A percentile compares a stretch with the other conserved stretches of the same genome.
Conservation (phyloP, 2,113 vertebrate species). For the Tychaedon coryphoeus region DNA sequence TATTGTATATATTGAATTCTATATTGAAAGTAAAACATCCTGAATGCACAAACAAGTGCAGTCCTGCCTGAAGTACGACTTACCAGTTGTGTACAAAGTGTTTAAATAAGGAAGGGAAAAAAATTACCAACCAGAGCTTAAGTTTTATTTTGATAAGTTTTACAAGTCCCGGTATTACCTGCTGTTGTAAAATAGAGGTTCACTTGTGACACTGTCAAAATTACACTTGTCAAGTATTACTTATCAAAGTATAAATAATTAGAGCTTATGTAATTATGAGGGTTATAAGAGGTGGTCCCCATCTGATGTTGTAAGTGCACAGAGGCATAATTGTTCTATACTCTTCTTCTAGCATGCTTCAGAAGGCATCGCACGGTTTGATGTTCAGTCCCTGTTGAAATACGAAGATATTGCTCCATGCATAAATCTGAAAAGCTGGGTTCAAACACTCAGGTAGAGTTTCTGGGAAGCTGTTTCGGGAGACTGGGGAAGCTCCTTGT, state of each 20-base stretch:
- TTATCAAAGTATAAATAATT: not conserved
- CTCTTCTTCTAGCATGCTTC: constrained; percentile 84
- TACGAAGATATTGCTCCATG: constrained; percentile 94
- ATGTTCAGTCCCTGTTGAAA: constrained; percentile 87
- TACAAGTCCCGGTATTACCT: not conserved
- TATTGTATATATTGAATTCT: not conserved
- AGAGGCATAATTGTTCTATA: not conserved
- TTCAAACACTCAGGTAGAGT: constrained; percentile 91
- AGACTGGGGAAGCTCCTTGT: not conserved
- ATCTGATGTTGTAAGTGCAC: not conserved
- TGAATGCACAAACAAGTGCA: not conserved
- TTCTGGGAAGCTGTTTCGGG: not conserved
- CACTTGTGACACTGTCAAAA: not conserved
- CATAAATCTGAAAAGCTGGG: constrained; percentile 95
- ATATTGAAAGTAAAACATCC: not conserved
- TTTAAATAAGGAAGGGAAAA: not conserved
- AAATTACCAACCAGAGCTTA: not conserved
- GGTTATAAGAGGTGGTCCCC: not conserved
- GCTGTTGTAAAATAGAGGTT: not conserved
- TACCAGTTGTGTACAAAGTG: not conserved
- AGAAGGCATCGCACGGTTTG: constrained; percentile 91
- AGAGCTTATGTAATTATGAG: not conserved
- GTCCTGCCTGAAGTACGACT: not conserved
- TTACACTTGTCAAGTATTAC: accelerated
- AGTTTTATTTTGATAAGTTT: not conserved